These are phyloP conservation scores for Drosophila simulans DNA, from an alignment of 1,140 invertebrate species.

Conservation along the genomic window DNA sequence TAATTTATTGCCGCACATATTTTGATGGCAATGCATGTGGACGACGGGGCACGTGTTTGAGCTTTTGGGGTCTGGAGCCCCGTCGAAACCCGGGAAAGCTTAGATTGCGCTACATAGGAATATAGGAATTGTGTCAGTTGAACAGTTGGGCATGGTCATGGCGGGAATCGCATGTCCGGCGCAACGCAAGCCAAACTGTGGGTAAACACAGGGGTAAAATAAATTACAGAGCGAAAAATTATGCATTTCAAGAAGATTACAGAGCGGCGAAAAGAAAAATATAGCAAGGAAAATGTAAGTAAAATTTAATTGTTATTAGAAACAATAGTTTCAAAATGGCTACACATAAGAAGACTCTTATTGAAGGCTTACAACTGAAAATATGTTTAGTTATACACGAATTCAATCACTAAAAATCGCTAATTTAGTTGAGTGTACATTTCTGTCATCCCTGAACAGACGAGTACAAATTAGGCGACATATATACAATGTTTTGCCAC, in stretches of 20 bases:
- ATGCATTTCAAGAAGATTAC: too few species aligned
- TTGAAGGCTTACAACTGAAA: too few species aligned
- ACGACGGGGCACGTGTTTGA: slow-evolving; percentile 69
- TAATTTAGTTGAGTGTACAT: neutral
- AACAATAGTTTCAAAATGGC: too few species aligned
- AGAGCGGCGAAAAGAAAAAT: too few species aligned
- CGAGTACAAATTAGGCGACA: slow-evolving; percentile 7
- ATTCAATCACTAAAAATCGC: too few species aligned
- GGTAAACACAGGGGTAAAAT: neutral
- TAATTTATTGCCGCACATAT: slow-evolving; percentile 73
- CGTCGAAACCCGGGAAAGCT: neutral
- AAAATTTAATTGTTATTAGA: too few species aligned
- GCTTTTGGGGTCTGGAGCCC: slow-evolving; percentile 4
- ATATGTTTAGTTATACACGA: too few species aligned
- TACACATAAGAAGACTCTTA: too few species aligned
- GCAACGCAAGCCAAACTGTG: slow-evolving; percentile 44
- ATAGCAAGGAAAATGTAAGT: too few species aligned
- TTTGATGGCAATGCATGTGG: slow-evolving; percentile 63
- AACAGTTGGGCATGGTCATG: slow-evolving; percentile 35
- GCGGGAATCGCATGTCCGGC: slow-evolving; percentile 30
- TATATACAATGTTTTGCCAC: slow-evolving; percentile 20
- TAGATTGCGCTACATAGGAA: slow-evolving; percentile 43
- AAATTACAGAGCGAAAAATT: neutral
- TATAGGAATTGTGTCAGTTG: slow-evolving; percentile 73
- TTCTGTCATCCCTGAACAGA: slow-evolving; percentile 2